A percentile compares a stretch with the other conserved stretches of the same genome.
These are phyloP conservation scores for Pterostichus niger DNA, from an alignment of 2,888 invertebrate species.

Conservation along the genomic window DNA sequence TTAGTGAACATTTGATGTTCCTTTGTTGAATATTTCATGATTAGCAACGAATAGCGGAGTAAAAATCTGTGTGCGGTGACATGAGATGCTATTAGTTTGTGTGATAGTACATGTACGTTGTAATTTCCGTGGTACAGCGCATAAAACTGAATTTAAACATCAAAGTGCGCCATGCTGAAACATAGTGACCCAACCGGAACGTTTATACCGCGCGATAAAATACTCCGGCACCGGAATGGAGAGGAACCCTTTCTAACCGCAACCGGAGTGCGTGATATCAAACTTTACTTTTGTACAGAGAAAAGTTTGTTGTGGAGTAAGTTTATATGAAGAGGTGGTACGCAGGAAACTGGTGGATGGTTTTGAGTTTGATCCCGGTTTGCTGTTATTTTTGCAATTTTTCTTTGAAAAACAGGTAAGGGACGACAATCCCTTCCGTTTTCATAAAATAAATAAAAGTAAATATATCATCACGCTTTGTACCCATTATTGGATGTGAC, in stretches of 20 bases:
- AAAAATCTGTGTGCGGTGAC: slow-evolving; percentile 14
- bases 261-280: slow-evolving; percentile 10
- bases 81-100: slow-evolving; percentile 24
- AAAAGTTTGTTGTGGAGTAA: no score
- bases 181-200: slow-evolving; percentile 48
- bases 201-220: slow-evolving; percentile 39
- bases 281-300: background rate
- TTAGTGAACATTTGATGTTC: slow-evolving; percentile 1
- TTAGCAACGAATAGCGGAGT: background rate
- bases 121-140: slow-evolving; percentile 31
- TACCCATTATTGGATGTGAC: no score
- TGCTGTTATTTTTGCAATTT: no score
- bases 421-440: no score
- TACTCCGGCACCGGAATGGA: slow-evolving; percentile 25
- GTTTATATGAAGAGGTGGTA: no score
- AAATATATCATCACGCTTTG: no score
- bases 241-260: slow-evolving; percentile 14
- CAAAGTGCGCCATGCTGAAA: slow-evolving; percentile 44
- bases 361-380: no score
- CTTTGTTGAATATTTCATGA: slow-evolving; percentile 28
- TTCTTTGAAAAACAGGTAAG: no score
- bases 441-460: no score
- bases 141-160: slow-evolving; percentile 48
- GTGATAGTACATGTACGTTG: slow-evolving; percentile 35
- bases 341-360: no score